Base-by-base conservation (phyloP, 2,113 vertebrate genomes). In the Melanerpes aurifrons region DNA sequence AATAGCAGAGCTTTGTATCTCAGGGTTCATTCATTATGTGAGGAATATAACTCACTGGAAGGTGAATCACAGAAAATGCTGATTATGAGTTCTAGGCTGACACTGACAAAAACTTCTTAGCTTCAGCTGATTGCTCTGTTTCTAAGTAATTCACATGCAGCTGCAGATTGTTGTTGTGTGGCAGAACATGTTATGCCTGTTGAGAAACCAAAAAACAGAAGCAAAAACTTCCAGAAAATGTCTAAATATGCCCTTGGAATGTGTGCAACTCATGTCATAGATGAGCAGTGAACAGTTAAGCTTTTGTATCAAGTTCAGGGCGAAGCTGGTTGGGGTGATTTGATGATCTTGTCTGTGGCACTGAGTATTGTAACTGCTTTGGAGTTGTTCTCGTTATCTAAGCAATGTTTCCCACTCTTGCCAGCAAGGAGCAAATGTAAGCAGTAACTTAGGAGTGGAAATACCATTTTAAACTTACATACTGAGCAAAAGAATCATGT, bases 251-350 rank as follows among this genome's bases (percentile, higher is more conserved):
- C 18, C 40, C 26, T 72, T 82, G 29, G 29, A 72, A 56, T n/a
- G 18, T 3, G 1, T 35, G 47, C 12, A 24, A 10, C 0, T 0
- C 45, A 22, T 64, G 43, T 57, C 13, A 1, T 64, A 8, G 37
- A 24, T 70, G 7, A 70, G 21, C 35, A 22, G 18, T 29, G 48
- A 73, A 57, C 15, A 62, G 56, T 19, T 37, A 48, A 31, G 10
- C 67, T 93, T 89, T 19, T 31, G 24, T 54, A 48, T 64, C 25
- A 66, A 11, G 62, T 86, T 88, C 21, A 59, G 78, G n/a, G 75
- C 35, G 32, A 73, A 45, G 24, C 10, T 15, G 29, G 19, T 47
- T 57, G 48, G 71, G 40, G 21, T 43, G 6, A 22, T 66, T 78
- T 31, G 26, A 13, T 82, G 7, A 7, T 68, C 61, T 69, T 78